A percentile compares a stretch with the other conserved stretches of the same genome.
phyloP scores from a whole-genome alignment of 1,140 invertebrate genomes.

The Leptoteleia sp. region DNA sequence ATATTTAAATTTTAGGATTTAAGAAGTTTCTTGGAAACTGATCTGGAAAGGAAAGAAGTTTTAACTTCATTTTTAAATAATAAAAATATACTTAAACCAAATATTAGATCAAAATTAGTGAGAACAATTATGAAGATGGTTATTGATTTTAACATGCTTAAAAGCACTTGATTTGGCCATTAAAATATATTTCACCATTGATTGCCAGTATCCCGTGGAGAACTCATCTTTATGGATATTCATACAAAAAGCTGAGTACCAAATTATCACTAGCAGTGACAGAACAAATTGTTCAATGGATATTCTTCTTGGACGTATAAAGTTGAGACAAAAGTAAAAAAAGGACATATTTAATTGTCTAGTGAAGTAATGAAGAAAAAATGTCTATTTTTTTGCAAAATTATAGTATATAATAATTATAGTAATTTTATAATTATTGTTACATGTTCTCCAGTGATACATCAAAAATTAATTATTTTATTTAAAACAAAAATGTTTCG shows the following conservation, averaged over 20 bases:
- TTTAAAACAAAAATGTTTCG: constrained; percentile 11
- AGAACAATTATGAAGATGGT: not conserved
- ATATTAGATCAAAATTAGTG: constrained; percentile 3
- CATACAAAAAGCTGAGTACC: constrained; percentile 21
- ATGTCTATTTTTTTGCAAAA: too few species aligned
- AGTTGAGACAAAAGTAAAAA: too few species aligned
- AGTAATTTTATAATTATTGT: too few species aligned
- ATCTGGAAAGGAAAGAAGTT: constrained; percentile 1
- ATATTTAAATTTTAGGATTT: not conserved
- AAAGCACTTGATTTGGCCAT: constrained; percentile 21
- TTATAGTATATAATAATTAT: too few species aligned
- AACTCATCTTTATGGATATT: constrained; percentile 32
- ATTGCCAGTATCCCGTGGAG: constrained; percentile 10
- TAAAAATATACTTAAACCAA: not conserved
- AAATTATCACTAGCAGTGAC: constrained; percentile 1
- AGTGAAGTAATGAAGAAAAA: not conserved
- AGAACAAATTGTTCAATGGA: constrained; percentile 26
- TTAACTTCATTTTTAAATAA: not conserved
- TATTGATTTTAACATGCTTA: not conserved
- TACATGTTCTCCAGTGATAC: too few species aligned
- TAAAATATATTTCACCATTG: constrained; percentile 19
- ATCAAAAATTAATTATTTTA: too few species aligned
- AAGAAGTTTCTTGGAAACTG: not conserved
- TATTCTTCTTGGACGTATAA: constrained; percentile 19
- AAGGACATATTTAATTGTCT: too few species aligned